phyloP scores from a whole-genome alignment of 2,113 vertebrate genomes.

The Phodopus roborovskii region DNA sequence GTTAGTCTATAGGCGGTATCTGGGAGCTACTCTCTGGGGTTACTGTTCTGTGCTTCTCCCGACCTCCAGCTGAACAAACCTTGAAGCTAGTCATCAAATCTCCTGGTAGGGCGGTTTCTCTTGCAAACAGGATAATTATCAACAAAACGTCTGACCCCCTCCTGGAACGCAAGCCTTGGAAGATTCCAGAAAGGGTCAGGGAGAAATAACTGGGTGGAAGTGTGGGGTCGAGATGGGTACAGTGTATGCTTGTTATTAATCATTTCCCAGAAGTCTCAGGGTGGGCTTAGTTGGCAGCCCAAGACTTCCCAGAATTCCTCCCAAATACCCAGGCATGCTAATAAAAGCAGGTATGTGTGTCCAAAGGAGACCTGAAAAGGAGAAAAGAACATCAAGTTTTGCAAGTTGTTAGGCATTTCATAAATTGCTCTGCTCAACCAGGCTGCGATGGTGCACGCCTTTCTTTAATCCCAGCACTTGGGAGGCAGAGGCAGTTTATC shows the following conservation, averaged over 20 bases:
- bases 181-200: conserved; percentile 48
- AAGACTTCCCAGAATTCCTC: not conserved
- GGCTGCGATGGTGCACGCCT: no score
- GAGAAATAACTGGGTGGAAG: not conserved
- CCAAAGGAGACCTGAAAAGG: not conserved
- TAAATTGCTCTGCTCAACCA: not conserved
- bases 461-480: no score
- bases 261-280: not conserved
- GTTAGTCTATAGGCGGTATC: not conserved
- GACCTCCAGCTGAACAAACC: not conserved
- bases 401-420: not conserved
- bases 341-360: rapidly evolving
- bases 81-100: not conserved
- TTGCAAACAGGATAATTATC: conserved; percentile 22
- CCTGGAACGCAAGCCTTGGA: conserved; percentile 24
- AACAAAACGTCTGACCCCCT: conserved; percentile 48
- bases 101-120: not conserved
- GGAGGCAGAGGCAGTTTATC: no score
- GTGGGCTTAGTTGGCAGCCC: not conserved
- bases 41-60: not conserved
- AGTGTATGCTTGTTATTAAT: not conserved
- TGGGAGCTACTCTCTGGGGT: not conserved
- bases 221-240: not conserved
- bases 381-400: not conserved
- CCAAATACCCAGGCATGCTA: not conserved